Base-by-base conservation (phyloP, 2,888 invertebrate genomes). In the Archips xylosteana region DNA sequence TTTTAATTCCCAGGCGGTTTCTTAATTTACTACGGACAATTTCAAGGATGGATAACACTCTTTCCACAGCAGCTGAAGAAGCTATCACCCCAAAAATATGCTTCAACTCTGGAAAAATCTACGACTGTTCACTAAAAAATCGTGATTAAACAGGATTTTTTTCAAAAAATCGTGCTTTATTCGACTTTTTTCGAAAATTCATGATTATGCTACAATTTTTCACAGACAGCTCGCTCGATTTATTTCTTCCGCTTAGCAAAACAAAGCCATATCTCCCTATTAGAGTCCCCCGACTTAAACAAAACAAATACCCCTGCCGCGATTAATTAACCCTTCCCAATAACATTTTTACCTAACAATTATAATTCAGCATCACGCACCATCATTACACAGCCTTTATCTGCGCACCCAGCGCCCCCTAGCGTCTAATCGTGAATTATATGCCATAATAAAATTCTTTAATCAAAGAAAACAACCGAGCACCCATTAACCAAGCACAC, bases 391-490 rank as follows among this genome's bases (percentile, higher is more conserved):
- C 83, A 87, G 84, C 81, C 87, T 93, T 92, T 93, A 94, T 94
- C 93, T 91, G 82, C 88, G 84, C 88, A 88, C 87, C 85, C 84
- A 83, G 82, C 86, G 89, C 92, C 92, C 93, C 92, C 92, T 88
- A 85, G 85, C 89, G 89, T 91, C 93, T 94, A 94, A 94, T 94
- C 94, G 94, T 94, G 94, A 94, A 93, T 93, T 94, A 94, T 94
- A 90, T 83, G 84, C 90, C 81, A 90, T 92, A 94, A 94, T 94
- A 94, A 94, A 94, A 94, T 94, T 94, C 94, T 94, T 94, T 94
- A 94, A 94, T 94, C 94, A 94, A 94, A 94, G 94, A 94, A 93
- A 92, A 94, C 92, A 94, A 92, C 94, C 90, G 86, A 88, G 92
- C 83, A 81, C 85, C 90, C 93, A 92, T 93, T 94, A 92, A 89